Percentiles rank a stretch among this genome's conserved stretches.
phyloP scores from a whole-genome alignment of 2,113 vertebrate species.

The Diadophis punctatus region DNA sequence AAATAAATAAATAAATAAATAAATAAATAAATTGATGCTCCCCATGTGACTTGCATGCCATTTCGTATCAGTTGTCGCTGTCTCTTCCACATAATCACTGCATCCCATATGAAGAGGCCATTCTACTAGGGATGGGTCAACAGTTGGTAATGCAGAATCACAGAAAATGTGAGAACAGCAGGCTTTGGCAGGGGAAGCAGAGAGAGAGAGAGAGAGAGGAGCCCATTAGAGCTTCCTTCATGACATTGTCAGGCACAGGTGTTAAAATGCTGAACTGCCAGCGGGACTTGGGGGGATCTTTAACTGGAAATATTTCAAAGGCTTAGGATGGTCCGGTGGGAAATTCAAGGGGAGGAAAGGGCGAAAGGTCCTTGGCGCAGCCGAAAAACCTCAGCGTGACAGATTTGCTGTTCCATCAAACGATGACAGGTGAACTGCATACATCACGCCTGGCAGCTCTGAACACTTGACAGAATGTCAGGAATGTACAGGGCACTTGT shows the following conservation, averaged over 20 bases:
- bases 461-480: slow-evolving; percentile 68
- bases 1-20: too few species aligned
- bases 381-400: slow-evolving; percentile 62
- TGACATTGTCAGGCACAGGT: slow-evolving; percentile 61
- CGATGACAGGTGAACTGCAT: slow-evolving; percentile 77
- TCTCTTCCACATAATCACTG: background rate
- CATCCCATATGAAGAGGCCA: background rate
- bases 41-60: background rate
- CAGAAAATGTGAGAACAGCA: background rate
- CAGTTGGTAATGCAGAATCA: background rate
- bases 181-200: background rate
- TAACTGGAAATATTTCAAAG: slow-evolving; percentile 70
- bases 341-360: slow-evolving; percentile 63
- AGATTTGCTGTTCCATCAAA: slow-evolving; percentile 77
- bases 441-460: slow-evolving; percentile 66
- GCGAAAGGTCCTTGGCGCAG: slow-evolving; percentile 66
- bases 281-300: slow-evolving; percentile 65
- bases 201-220: background rate
- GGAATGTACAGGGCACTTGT: slow-evolving; percentile 62
- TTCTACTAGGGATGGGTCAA: background rate
- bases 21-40: too few species aligned
- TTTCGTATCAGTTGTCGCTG: background rate
- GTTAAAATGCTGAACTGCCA: slow-evolving; percentile 70
- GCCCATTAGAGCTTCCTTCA: background rate
- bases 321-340: slow-evolving; percentile 61